A percentile compares a stretch with the other conserved stretches of the same genome.
Evolutionary conservation across 2,113 vertebrate species (phyloP).

Genomic region (Leucopternis melanops): DNA sequence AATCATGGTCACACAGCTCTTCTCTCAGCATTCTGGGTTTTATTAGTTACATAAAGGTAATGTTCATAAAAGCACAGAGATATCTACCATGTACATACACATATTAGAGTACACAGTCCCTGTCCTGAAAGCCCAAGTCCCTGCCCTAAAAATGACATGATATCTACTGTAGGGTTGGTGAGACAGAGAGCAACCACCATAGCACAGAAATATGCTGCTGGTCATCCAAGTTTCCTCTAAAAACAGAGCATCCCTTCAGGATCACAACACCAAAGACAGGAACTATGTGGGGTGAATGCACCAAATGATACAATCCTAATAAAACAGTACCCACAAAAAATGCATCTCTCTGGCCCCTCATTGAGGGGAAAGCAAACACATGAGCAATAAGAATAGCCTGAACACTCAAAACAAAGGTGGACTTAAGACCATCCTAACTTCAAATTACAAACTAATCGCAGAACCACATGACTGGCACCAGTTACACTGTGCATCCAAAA

Average conservation of each 20-base stretch:
- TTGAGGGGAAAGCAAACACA: not conserved
- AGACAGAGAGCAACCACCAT: not conserved
- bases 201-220: not conserved
- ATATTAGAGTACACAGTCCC: not conserved
- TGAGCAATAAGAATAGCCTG: not conserved
- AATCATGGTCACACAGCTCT: not conserved
- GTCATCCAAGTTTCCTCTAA: not conserved
- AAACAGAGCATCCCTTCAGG: not conserved
- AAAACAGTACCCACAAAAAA: not conserved
- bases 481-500: not conserved
- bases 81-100: accelerated
- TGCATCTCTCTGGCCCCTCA: not conserved
- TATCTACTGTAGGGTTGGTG: not conserved
- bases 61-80: not conserved
- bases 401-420: not conserved
- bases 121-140: not conserved
- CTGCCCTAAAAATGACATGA: not conserved
- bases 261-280: not conserved
- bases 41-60: not conserved
- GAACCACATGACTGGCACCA: not conserved
- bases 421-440: not conserved
- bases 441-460: not conserved
- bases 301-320: not conserved
- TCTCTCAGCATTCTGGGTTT: not conserved
- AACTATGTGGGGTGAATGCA: not conserved